phyloP scores from a whole-genome alignment of 2,797 vertebrate genomes.

The Oryzias sinensis region DNA sequence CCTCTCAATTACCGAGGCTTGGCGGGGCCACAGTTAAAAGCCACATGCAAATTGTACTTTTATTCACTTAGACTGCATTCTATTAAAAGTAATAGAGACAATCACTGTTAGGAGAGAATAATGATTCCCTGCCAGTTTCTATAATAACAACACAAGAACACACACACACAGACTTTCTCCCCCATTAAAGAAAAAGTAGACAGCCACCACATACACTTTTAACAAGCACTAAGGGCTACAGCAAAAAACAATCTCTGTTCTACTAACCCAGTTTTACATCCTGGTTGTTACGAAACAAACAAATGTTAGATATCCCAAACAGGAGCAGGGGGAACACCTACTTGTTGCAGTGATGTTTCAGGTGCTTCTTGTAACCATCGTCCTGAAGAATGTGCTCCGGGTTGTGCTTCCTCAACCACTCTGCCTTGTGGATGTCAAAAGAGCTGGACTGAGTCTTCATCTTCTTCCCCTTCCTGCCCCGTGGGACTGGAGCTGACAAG shows the following conservation, averaged over 20 bases:
- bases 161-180: constrained; percentile 9
- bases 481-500: constrained; percentile 94
- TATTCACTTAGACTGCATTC: constrained; percentile 41
- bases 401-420: constrained; percentile 98
- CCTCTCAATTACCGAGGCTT: constrained; percentile 55
- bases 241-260: no score
- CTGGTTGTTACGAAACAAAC: background rate
- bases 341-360: constrained; percentile 99
- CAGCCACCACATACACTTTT: background rate
- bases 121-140: constrained; percentile 43
- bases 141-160: constrained; percentile 35
- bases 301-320: background rate
- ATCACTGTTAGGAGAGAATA: constrained; percentile 41
- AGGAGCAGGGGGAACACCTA: constrained; percentile 65
- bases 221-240: no score
- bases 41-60: constrained; percentile 44
- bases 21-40: constrained; percentile 35
- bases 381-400: constrained; percentile 97
- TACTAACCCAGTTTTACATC: no score
- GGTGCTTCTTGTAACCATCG: constrained; percentile 98
- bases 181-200: constrained; percentile 10
- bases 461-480: constrained; percentile 97
- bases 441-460: constrained; percentile 95
- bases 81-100: constrained; percentile 42
- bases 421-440: constrained; percentile 98